phyloP scores from a whole-genome alignment of 1,140 invertebrate genomes.

The Dermatophagoides farinae region DNA sequence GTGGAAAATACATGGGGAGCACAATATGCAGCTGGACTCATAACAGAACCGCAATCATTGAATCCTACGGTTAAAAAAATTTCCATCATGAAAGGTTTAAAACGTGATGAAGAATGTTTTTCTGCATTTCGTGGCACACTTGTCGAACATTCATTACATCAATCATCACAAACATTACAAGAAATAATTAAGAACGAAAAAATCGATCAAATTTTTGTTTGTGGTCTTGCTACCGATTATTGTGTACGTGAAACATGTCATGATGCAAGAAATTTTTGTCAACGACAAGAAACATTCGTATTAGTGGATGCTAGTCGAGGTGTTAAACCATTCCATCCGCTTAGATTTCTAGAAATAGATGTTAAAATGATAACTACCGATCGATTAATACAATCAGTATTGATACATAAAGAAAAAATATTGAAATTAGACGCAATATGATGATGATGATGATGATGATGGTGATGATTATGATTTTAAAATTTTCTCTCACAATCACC shows the following conservation, averaged over 20 bases:
- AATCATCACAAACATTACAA: slow-evolving; percentile 61
- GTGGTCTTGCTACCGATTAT: slow-evolving; percentile 84
- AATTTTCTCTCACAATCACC: too few species aligned
- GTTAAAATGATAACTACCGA: too few species aligned
- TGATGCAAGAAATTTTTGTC: slow-evolving; percentile 17
- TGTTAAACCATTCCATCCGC: too few species aligned
- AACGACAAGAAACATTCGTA: too few species aligned
- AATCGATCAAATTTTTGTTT: slow-evolving; percentile 80
- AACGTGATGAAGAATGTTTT: slow-evolving; percentile 86
- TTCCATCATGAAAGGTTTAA: slow-evolving; percentile 36
- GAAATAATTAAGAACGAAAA: slow-evolving; percentile 50
- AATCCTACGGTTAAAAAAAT: neutral
- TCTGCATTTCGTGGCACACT: slow-evolving; percentile 96
- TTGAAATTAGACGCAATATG: too few species aligned
- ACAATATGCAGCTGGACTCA: slow-evolving; percentile 58
- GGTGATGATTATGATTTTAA: too few species aligned
- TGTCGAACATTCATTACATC: too few species aligned
- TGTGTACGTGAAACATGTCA: slow-evolving; percentile 42
- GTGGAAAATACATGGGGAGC: slow-evolving; percentile 26
- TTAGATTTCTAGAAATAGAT: too few species aligned
- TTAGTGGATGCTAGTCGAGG: too few species aligned
- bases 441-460: too few species aligned
- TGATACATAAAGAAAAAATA: too few species aligned
- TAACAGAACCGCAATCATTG: slow-evolving; percentile 35
- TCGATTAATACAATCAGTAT: too few species aligned